Evolutionary conservation across 2,888 invertebrate species (phyloP).

Genomic region (Morpho achilles): DNA sequence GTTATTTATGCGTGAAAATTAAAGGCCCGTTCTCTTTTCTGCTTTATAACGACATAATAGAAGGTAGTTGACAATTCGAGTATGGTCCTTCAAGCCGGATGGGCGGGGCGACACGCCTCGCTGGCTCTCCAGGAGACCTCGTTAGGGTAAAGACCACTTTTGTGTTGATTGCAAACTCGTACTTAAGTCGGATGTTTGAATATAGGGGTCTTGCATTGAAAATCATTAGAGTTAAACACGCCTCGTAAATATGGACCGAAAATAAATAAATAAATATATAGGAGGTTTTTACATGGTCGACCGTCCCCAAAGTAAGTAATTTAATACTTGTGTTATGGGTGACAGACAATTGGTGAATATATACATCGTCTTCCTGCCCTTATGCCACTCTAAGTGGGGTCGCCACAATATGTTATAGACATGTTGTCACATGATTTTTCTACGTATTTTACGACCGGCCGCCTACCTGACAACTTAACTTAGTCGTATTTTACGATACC

Average conservation of each 20-base stretch:
- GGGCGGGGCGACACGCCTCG: constrained; percentile 58
- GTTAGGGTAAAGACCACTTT: constrained; percentile 38
- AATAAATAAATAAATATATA: background rate
- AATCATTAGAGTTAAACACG: constrained; percentile 15
- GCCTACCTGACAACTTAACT: no score
- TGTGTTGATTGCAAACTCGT: constrained; percentile 27
- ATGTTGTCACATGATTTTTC: no score
- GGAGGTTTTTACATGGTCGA: no score
- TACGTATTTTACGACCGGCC: no score
- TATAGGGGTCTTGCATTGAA: constrained; percentile 15
- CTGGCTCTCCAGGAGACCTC: constrained; percentile 48
- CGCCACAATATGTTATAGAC: no score
- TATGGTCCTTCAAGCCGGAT: constrained; percentile 50
- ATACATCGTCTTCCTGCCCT: no score
- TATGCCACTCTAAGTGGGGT: no score
- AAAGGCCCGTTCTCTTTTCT: constrained; percentile 20
- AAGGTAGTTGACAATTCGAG: constrained; percentile 49
- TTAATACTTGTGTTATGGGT: no score
- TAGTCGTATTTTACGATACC: no score
- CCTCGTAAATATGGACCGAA: constrained; percentile 7
- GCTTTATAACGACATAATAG: constrained; percentile 24
- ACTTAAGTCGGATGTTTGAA: constrained; percentile 23
- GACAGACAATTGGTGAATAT: no score
- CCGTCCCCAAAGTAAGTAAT: no score
- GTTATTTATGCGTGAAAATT: constrained; percentile 24